Conservation (phyloP, 2,888 invertebrate genomes). For the Metacarcinus magister region DNA sequence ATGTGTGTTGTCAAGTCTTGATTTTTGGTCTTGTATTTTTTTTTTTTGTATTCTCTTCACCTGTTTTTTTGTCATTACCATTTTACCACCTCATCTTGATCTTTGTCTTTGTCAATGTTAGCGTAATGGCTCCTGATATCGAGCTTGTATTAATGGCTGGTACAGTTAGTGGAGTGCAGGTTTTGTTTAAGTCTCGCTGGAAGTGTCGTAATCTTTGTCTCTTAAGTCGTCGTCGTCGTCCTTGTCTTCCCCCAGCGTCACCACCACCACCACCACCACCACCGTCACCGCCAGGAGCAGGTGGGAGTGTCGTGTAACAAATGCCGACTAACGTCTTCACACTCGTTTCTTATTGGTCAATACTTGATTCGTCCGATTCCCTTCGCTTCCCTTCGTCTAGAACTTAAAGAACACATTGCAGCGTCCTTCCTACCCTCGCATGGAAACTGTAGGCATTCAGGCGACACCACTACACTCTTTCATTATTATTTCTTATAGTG, state of each 20-base stretch:
- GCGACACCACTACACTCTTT: background rate
- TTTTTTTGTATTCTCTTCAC: background rate
- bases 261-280: background rate
- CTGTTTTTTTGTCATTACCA: background rate
- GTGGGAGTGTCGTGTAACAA: constrained; percentile 75
- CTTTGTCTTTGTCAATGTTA: background rate
- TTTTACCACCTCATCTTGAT: constrained; percentile 32
- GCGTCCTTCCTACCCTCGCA: background rate
- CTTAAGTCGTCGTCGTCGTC: background rate
- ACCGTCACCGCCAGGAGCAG: constrained; percentile 20
- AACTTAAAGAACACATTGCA: background rate
- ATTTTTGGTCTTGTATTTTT: background rate
- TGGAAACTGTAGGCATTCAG: background rate
- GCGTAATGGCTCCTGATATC: background rate
- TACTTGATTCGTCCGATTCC: constrained; percentile 64
- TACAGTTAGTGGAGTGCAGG: background rate
- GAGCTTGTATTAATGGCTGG: background rate
- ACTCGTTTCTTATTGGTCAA: constrained; percentile 78
- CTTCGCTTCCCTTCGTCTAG: background rate
- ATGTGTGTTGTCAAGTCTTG: background rate
- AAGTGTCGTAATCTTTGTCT: background rate
- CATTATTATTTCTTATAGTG: background rate
- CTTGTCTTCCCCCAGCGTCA: background rate
- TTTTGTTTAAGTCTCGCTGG: background rate
- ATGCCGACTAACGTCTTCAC: constrained; percentile 80